These are phyloP conservation scores for Raja brachyura DNA, from an alignment of 2,113 vertebrate species.

Conservation along the genomic window DNA sequence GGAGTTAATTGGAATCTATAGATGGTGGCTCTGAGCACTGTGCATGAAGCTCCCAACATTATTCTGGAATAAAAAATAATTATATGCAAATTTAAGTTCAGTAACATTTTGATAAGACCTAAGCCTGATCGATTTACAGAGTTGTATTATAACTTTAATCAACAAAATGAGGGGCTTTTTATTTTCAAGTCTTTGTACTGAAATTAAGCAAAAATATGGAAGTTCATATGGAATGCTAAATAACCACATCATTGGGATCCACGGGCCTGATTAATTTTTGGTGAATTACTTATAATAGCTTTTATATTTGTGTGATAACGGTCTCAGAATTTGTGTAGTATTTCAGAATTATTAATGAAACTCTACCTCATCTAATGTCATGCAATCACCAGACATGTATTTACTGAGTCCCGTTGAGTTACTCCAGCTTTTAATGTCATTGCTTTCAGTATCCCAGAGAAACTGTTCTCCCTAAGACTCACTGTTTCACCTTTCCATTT, in stretches of 20 bases:
- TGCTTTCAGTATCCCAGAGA: too few relatives aligned
- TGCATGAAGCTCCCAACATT: neutral
- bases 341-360: too few relatives aligned
- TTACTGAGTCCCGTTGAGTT: too few relatives aligned
- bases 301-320: neutral
- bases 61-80: too few relatives aligned
- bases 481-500: too few relatives aligned
- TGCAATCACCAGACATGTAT: too few relatives aligned
- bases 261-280: neutral
- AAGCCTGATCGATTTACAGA: too few relatives aligned
- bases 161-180: neutral
- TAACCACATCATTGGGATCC: neutral
- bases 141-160: neutral
- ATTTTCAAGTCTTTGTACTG: neutral
- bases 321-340: neutral
- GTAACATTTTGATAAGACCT: too few relatives aligned
- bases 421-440: too few relatives aligned
- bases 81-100: too few relatives aligned
- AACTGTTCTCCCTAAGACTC: too few relatives aligned
- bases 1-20: neutral
- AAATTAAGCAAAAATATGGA: neutral
- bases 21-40: neutral
- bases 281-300: neutral
- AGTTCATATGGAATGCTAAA: neutral
- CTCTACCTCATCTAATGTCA: too few relatives aligned